Conservation (phyloP, 2,888 invertebrate genomes). For the Cheilosia pagana region DNA sequence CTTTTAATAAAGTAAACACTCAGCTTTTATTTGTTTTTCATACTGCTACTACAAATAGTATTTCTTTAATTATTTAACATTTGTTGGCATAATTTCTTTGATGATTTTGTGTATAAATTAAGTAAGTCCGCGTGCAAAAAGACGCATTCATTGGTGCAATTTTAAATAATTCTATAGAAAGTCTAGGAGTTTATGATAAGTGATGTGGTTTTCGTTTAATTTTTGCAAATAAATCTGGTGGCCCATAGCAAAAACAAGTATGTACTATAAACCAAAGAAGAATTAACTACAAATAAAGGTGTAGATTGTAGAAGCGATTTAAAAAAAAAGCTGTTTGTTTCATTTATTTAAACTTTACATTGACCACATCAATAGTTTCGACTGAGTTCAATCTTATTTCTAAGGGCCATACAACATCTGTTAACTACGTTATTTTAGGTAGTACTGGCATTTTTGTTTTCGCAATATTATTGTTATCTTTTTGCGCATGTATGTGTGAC, state of each 20-base stretch:
- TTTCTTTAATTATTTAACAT: slow-evolving; percentile 36
- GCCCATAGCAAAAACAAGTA: slow-evolving; percentile 14
- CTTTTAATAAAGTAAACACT: slow-evolving; percentile 8
- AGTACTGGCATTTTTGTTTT: not conserved
- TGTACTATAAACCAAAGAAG: not conserved
- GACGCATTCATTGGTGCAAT: slow-evolving; percentile 68
- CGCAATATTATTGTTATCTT: not conserved
- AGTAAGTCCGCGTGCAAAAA: slow-evolving; percentile 69
- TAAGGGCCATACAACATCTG: slow-evolving; percentile 13
- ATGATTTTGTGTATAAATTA: slow-evolving; percentile 59
- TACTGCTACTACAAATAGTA: slow-evolving; percentile 24
- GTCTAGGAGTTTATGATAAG: not conserved
- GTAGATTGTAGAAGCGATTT: too few species aligned
- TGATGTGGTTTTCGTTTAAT: not conserved
- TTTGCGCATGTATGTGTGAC: slow-evolving; percentile 51
- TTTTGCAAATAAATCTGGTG: not conserved
- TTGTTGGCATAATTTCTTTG: slow-evolving; percentile 11
- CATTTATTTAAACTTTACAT: not conserved
- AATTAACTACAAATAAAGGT: too few species aligned
- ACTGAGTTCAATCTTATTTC: not conserved
- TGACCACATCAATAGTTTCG: not conserved
- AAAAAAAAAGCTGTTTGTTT: too few species aligned
- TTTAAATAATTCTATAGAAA: slow-evolving; percentile 9
- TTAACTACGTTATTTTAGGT: not conserved
- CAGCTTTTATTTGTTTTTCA: slow-evolving; percentile 31